phyloP scores from a whole-genome alignment of 2,113 vertebrate species.

The Lota lota region DNA sequence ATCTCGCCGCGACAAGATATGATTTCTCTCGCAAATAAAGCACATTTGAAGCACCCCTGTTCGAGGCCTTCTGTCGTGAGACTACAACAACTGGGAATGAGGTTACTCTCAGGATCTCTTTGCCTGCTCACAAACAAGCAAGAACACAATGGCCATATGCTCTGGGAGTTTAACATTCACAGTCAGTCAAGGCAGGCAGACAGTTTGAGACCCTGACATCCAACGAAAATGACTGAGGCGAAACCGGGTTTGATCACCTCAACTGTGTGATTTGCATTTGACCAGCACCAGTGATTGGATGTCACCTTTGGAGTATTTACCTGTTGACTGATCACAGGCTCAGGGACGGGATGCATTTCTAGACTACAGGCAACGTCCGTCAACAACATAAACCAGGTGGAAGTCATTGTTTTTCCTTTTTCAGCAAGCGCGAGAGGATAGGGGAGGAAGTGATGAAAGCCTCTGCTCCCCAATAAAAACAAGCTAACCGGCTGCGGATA shows the following conservation, averaged over 20 bases:
- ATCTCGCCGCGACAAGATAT: no score
- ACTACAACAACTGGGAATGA: no score
- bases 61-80: no score
- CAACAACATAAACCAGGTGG: slow-evolving; percentile 9
- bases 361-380: neutral
- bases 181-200: neutral
- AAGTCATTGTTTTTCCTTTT: no score
- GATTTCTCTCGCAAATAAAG: no score
- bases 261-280: neutral
- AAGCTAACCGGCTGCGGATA: slow-evolving; percentile 32
- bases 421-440: no score
- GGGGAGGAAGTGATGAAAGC: no score
- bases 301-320: neutral
- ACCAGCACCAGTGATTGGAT: neutral
- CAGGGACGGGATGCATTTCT: slow-evolving; percentile 5
- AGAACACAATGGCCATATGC: no score
- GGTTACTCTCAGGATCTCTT: no score
- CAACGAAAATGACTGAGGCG: neutral
- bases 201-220: slow-evolving; percentile 9
- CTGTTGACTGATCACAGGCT: slow-evolving; percentile 3
- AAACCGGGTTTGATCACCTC: slow-evolving; percentile 21
- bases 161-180: neutral
- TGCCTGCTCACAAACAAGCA: no score
- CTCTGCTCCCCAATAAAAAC: slow-evolving; percentile 12
- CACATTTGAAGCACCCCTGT: no score